Percentiles rank a stretch among this genome's conserved stretches.
phyloP scores from a whole-genome alignment of 1,140 invertebrate genomes.

The Carposina sasakii region DNA sequence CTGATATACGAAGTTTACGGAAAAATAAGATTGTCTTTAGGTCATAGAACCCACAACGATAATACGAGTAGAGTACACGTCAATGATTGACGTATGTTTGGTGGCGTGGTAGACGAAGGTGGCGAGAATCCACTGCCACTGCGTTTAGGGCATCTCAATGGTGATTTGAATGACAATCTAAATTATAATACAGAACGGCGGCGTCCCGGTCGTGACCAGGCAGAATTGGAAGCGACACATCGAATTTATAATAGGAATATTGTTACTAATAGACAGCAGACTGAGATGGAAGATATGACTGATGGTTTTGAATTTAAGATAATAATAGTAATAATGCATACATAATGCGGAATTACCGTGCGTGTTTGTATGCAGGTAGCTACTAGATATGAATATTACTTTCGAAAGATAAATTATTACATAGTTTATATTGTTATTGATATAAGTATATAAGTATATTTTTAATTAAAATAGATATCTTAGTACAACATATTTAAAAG shows the following conservation, averaged over 20 bases:
- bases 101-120: conserved; percentile 40
- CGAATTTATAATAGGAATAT: conserved; percentile 36
- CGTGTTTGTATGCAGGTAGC: no score
- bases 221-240: conserved; percentile 37
- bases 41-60: no score
- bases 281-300: conserved; percentile 7
- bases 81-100: conserved; percentile 14
- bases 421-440: no score
- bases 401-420: no score
- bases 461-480: no score
- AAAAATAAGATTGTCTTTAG: no score
- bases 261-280: conserved; percentile 28
- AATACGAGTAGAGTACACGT: no score
- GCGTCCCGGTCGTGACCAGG: conserved; percentile 53
- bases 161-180: conserved; percentile 64
- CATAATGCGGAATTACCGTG: no score
- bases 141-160: conserved; percentile 40
- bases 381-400: no score
- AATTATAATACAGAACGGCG: conserved; percentile 56
- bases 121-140: conserved; percentile 60
- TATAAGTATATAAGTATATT: no score
- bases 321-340: conserved; percentile 5
- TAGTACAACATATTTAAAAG: no score
- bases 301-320: conserved; percentile 9
- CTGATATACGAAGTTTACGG: no score